A percentile compares a stretch with the other conserved stretches of the same genome.
Conservation (phyloP, 1,140 invertebrate genomes). For the Apis laboriosa region DNA sequence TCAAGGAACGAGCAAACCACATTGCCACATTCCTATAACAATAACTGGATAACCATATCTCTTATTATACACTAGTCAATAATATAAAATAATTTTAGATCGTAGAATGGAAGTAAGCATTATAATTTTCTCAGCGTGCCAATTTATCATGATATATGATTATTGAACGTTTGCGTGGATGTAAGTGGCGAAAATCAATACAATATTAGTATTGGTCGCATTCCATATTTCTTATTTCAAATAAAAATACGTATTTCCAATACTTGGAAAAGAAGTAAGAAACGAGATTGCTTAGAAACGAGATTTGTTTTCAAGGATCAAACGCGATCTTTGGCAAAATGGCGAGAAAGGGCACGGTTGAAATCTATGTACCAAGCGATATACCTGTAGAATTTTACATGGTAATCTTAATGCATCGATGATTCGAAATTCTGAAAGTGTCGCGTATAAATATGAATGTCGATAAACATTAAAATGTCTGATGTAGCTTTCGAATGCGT, state of each 20-base stretch:
- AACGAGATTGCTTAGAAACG: slow-evolving; percentile 46
- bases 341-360: slow-evolving; percentile 20
- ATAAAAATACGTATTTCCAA: slow-evolving; percentile 15
- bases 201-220: too few species aligned
- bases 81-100: slow-evolving; percentile 1
- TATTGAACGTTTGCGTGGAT: too few species aligned
- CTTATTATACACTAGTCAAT: slow-evolving; percentile 21
- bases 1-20: background rate
- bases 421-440: background rate
- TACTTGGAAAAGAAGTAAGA: slow-evolving; percentile 34
- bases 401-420: background rate
- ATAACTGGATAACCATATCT: slow-evolving; percentile 22
- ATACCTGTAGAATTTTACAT: background rate
- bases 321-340: slow-evolving; percentile 49
- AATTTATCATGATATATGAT: too few species aligned
- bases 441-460: background rate
- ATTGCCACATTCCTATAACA: background rate
- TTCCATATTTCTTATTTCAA: too few species aligned
- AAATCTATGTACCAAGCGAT: background rate
- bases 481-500: background rate
- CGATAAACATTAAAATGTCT: slow-evolving; percentile 12
- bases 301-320: slow-evolving; percentile 43
- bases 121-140: too few species aligned
- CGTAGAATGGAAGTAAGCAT: background rate
- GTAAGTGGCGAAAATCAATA: too few species aligned